phyloP scores from a whole-genome alignment of 2,113 vertebrate genomes.

The Syngnathus scovelli region DNA sequence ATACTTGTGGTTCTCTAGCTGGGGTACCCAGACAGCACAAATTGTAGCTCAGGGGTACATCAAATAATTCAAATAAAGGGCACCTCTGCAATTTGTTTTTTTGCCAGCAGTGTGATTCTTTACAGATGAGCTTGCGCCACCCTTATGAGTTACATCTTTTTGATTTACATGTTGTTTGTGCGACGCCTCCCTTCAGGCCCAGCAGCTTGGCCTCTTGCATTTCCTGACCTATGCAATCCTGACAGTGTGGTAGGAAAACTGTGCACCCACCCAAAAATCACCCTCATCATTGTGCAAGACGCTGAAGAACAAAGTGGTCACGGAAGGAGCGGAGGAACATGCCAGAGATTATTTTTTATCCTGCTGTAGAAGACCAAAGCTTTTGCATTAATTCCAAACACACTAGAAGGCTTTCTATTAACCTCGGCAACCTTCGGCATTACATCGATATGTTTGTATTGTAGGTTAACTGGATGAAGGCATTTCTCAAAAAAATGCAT shows the following conservation, averaged over 20 bases:
- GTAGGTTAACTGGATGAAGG: not conserved
- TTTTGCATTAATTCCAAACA: not conserved
- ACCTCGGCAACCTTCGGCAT: not conserved
- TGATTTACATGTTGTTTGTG: not conserved
- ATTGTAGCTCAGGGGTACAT: too few species aligned
- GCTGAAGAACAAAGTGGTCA: not conserved
- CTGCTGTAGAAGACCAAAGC: not conserved
- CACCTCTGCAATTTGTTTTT: not conserved
- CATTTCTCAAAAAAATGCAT: not conserved
- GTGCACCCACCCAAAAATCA: not conserved
- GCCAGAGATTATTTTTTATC: not conserved
- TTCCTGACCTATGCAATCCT: not conserved
- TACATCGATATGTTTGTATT: not conserved
- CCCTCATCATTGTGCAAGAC: not conserved
- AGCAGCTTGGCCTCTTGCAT: not conserved
- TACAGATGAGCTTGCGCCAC: not conserved
- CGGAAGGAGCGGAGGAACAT: not conserved
- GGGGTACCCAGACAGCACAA: not conserved
- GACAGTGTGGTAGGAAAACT: not conserved
- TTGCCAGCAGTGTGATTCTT: not conserved
- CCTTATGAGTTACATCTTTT: not conserved
- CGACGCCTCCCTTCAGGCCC: not conserved
- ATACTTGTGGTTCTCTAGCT: not conserved
- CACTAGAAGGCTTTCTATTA: not conserved
- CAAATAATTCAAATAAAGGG: not conserved